Conservation (phyloP, 2,888 invertebrate species). For the Luperina testacea region DNA sequence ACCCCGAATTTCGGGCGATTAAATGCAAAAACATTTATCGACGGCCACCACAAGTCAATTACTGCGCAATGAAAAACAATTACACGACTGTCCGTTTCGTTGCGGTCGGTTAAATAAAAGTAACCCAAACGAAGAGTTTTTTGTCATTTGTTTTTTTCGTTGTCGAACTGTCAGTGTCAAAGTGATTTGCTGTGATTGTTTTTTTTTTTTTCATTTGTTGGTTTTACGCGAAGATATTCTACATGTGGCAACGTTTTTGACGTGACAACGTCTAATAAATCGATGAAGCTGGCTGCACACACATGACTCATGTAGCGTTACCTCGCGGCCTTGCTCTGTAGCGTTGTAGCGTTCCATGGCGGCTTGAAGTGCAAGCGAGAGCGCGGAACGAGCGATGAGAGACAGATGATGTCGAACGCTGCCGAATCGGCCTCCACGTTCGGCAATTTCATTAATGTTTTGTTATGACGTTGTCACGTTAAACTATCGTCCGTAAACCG, state of each 20-base stretch:
- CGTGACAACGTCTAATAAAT: no score
- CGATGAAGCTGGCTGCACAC: no score
- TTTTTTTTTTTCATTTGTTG: constrained; percentile 19
- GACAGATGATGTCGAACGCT: no score
- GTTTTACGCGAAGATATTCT: not conserved
- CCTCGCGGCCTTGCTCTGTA: no score
- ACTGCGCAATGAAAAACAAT: constrained; percentile 86
- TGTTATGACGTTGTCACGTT: no score
- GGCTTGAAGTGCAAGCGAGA: no score
- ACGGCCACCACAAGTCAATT: constrained; percentile 86
- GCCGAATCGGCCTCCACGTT: no score
- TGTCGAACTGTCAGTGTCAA: constrained; percentile 52
- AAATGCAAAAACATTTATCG: constrained; percentile 83
- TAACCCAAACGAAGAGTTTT: constrained; percentile 47
- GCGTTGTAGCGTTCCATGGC: no score
- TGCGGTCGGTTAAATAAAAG: constrained; percentile 78
- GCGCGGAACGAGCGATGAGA: no score
- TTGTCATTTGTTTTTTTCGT: constrained; percentile 46
- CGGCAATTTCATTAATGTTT: no score
- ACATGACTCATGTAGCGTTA: no score
- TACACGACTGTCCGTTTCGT: constrained; percentile 79
- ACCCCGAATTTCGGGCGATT: constrained; percentile 70
- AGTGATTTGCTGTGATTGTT: constrained; percentile 58
- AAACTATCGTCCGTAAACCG: no score
- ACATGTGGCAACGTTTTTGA: not conserved